Base-by-base conservation (phyloP, 2,797 vertebrate species). In the Austrolebias charrua region DNA sequence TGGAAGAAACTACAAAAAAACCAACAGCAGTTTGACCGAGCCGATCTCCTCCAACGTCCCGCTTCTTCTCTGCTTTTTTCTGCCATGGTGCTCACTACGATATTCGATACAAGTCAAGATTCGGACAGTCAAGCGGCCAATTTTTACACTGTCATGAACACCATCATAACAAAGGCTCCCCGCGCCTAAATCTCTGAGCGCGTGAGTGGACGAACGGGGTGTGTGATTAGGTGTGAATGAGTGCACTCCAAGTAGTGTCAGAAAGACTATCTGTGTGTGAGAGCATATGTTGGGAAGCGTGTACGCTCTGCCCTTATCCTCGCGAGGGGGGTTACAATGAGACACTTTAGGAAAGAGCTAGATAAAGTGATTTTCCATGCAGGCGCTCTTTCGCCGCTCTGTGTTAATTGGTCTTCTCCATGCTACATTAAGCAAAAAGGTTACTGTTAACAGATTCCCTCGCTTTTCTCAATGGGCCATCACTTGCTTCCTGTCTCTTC, bases 361-460 rank as follows among this genome's bases (percentile, higher is more conserved):
- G 91, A 91, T 88, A 81, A 83, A 93, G 91, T 86, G 91, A 91
- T 93, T 94, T 94, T 94, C 93, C 93, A 91, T 93, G 84, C 81
- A 76, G 76, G 74, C 69, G 79, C 57, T 51, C 63, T 71, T 86
- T 81, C 85, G 56, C 83, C 80, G 81, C 55, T 81, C 82, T 82
- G 71, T 79, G 87, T 83, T 90, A 89, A 91, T 92, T 91, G 88
- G 84, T 77, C 86, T 80, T 78, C 69, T 85, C 78, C 83, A 90
- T 79, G 88, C 90, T 89, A 89, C 93, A 94, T 94, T 93, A 92
- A 88, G 91, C 89, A 93, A 92, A 93, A 91, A 92, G 93, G 92
- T 91, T 92, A 91, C 74, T 75, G 89, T 88, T 90, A 92, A 93
- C 90, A 92, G 90, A 86, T 90, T 91, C 86, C 87, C 85, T 85